Base-by-base conservation (phyloP, 1,140 invertebrate species). In the Drosophila pseudoobscura region DNA sequence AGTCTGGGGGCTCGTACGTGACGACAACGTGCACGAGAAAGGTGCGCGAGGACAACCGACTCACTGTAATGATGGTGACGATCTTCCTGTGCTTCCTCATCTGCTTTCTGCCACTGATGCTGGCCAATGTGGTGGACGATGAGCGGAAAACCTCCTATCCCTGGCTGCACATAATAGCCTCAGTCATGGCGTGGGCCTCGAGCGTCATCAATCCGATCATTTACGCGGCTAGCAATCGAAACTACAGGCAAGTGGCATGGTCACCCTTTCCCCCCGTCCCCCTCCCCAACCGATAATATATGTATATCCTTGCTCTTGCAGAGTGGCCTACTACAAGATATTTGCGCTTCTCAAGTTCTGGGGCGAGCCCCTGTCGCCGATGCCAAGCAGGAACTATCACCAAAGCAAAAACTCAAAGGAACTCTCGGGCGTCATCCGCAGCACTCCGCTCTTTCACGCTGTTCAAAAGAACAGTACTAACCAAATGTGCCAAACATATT, bases 141-240 rank as follows among this genome's bases (percentile, higher is more conserved):
- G 93, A 91, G 46, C 73, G 89, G 5, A 90, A 94, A 24, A 94
- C 94, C 46, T 92, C 91, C 1, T 94, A 95, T 75, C 96, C 96
- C 8, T 94, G 93, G 84, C 77, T 97, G 0, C 96, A 97, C 83
- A 94, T 97, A 9, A 92, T 97, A 29, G 96, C 95, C 1, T 97
- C 96, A 0, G 94, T 97, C 26, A 92, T 97, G 52, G 96, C 96
- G 1, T 97, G 96, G 96, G 95, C 95, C 1, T 97, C 96, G 0
- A 95, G 96, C 49, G 96, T 97, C 35, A 94, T 97, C 71, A 97
- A 97, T 91, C 96, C 96, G 0, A 94, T 97, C 60, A 97, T 97
- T 73, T 97, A 97, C 92, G 96, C 96, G 0, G 95, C 95, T 4
- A 96, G 96, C 56, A 97, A 97, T 90, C 94, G 96, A 74, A 95